Evolutionary conservation across 2,797 vertebrate species (phyloP), one percentile per base, ranked within the genome.

Genomic region (Avahi laniger): DNA sequence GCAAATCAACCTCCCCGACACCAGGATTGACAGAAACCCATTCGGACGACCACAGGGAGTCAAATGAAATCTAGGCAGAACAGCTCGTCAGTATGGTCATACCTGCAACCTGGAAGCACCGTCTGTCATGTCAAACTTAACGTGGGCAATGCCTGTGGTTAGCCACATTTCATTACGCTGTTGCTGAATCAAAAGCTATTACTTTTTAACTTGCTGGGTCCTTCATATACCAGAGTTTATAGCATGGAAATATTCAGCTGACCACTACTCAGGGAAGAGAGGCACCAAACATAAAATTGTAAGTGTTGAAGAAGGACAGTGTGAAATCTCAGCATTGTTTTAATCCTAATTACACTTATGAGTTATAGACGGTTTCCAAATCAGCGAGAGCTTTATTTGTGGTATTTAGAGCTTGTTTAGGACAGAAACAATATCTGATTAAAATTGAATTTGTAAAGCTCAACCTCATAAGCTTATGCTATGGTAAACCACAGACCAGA

Each of bases 401-500:
- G 78, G 38, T 63, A 87, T 69, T 84, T 82, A 79, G 9, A 82
- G 15, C 30, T 96, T 61, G 12, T 65, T 95, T 89, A 57, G 90
- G 88, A 94, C 7, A 95, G 96, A 3, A 46, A 67, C 70, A 93
- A 82, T 81, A 72, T 59, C 73, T 88, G 46, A 89, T 97, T 88
- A 96, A 97, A 97, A 97, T 28, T 57, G 41, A 87, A 82, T 96
- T 92, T 93, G 57, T 95, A 69, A 78, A 96, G 35, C 43, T 89
- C 82, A 89, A 20, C 72, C 59, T 97, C 91, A 87, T 76, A 83
- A 97, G 73, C 24, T 18, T 67, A 89, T 80, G 78, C 52, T 69
- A 85, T 75, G 86, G 89, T 72, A 63, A 97, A 87, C 92, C 93
- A 93, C 73, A 95, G 65, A 78, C 79, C 88, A 89, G 90, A 85